Conservation (phyloP, 2,888 invertebrate genomes). For the Pristionchus maxplancki region DNA sequence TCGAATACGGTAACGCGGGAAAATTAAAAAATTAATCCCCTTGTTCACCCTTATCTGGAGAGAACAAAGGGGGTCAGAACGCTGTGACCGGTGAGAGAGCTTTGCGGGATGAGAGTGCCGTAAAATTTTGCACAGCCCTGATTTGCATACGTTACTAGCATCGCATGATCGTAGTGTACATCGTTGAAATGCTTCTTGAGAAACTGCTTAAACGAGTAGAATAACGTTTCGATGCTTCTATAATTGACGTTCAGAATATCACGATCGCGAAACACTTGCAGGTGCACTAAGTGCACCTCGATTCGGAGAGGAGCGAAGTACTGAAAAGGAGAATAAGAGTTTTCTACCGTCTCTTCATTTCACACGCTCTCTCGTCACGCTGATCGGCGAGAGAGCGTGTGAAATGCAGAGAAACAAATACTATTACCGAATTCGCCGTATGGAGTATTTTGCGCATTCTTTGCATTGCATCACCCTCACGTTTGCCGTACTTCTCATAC, state of each 20-base stretch:
- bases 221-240: background rate
- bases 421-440: constrained; percentile 5
- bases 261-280: background rate
- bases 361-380: no score
- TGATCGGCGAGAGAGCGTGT: no score
- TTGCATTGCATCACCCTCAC: background rate
- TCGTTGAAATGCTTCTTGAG: background rate
- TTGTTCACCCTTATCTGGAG: no score
- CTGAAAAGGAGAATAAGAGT: background rate
- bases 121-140: no score
- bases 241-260: background rate
- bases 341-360: no score
- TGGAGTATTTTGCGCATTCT: background rate
- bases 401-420: no score
- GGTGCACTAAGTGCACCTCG: background rate
- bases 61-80: no score
- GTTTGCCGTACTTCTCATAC: background rate
- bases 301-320: background rate
- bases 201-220: background rate
- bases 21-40: no score
- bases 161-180: background rate
- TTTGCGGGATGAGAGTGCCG: no score
- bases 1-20: no score
- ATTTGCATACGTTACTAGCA: background rate
- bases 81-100: no score